Base-by-base conservation (phyloP, 2,888 invertebrate species). In the Spilarctia lutea region DNA sequence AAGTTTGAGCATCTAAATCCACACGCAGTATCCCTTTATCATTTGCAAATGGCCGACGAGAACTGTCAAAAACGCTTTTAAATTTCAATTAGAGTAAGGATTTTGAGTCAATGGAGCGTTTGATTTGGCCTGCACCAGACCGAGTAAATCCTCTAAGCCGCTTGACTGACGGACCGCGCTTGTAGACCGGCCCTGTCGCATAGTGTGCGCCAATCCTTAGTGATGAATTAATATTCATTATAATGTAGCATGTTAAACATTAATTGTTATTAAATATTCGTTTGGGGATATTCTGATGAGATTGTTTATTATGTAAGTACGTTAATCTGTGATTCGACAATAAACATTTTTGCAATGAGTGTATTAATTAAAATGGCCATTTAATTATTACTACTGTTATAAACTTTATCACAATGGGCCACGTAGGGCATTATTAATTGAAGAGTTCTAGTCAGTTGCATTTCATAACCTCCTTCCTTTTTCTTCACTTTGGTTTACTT, bases 31-130 rank as follows among this genome's bases (percentile, higher is more conserved):
- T 82, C 81, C 77, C 56, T 85, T 85, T 84, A 87, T 88, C 83
- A 83, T 85, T 86, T 83, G 83, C 85, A 84, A 88, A 87, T 85
- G 85, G 86, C 83, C 79, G 81, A 84, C 79, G 85, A 83, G 86
- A 85, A 84, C 88, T 90, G 91, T 91, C 91, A 90, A 90, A 91
- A 91, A 89, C 83, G 88, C 88, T 91, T 91, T 90, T 89, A 91
- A 91, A 91, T 89, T 90, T 91, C 91, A 91, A 91, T 91, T 91
- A 91, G 90, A 87, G 88, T 84, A 84, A 85, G 90, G 90, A 87
- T 91, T 89, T 82, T 83, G 73, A 83, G 82, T 83, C 91, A 90
- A 91, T 91, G 90, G 90, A 83, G 90, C 92, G 91, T 86, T 89
- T 91, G 89, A 92, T 90, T 88, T 88, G 85, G 83, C 83, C 85